A percentile compares a stretch with the other conserved stretches of the same genome.
Evolutionary conservation across 2,113 vertebrate genomes (phyloP).

Genomic region (Phalacrocorax carbo): DNA sequence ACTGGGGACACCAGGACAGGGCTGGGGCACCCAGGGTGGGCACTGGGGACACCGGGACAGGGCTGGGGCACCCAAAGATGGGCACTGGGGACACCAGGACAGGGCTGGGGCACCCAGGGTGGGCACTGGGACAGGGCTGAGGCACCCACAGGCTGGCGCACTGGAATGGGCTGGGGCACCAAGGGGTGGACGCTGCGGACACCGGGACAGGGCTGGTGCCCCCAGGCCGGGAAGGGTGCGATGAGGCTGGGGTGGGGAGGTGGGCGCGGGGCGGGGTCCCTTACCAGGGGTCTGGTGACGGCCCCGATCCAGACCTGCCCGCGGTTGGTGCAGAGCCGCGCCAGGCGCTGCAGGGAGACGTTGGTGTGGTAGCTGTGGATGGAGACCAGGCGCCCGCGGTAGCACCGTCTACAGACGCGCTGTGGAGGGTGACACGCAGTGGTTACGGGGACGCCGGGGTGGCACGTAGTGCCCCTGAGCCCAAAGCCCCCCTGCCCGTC

Average conservation of each 20-base stretch:
- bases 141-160: no score
- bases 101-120: no score
- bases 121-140: no score
- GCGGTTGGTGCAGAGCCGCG: accelerated
- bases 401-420: not conserved
- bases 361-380: not conserved
- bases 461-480: not conserved
- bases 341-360: accelerated
- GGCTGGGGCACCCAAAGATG: no score
- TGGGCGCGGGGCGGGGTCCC: not conserved
- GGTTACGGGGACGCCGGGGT: accelerated
- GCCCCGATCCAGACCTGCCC: constrained; percentile 47
- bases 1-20: no score
- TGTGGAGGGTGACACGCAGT: not conserved
- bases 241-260: not conserved
- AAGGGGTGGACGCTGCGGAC: not conserved
- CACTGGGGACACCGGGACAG: no score
- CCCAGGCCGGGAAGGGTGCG: no score
- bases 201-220: no score
- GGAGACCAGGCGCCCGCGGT: not conserved
- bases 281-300: not conserved
- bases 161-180: no score
- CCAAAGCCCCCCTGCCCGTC: no score
- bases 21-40: no score
- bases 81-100: no score